A percentile compares a stretch with the other conserved stretches of the same genome.
Conservation (phyloP, 53 echinoderm and acorn worm species). For the Luidia sarsii region DNA sequence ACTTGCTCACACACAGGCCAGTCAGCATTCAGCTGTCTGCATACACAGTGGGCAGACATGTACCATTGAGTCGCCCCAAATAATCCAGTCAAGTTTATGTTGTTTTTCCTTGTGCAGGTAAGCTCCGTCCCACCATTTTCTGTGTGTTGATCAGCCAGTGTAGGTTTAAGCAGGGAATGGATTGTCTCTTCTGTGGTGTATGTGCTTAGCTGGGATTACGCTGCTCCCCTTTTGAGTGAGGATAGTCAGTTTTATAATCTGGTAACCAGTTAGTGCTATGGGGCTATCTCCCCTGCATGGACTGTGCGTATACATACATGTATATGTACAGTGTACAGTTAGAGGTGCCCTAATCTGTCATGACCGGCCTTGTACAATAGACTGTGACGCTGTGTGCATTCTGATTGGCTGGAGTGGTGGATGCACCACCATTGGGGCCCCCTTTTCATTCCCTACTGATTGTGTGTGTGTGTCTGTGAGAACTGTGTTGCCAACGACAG, state of each 20-base stretch:
- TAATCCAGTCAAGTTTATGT: not conserved
- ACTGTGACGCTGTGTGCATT: slow-evolving; percentile 50
- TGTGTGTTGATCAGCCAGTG: not conserved
- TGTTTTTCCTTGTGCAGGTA: slow-evolving; percentile 2
- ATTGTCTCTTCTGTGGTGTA: not conserved
- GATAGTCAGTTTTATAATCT: too few species aligned
- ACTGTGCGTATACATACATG: too few species aligned
- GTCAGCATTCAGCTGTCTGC: slow-evolving; percentile 34
- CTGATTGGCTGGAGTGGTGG: slow-evolving; percentile 37
- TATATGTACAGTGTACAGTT: too few species aligned
- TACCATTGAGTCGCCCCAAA: not conserved
- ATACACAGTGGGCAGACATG: not conserved
- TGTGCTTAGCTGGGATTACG: not conserved
- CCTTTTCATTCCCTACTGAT: not conserved
- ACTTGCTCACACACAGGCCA: too few species aligned
- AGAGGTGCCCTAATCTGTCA: slow-evolving; percentile 33
- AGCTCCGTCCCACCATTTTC: too few species aligned
- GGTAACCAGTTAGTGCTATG: too few species aligned
- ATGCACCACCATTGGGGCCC: slow-evolving; percentile 25
- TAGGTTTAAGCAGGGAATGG: not conserved
- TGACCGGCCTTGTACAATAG: slow-evolving; percentile 27
- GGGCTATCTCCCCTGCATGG: too few species aligned
- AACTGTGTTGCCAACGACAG: not conserved
- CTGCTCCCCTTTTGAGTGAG: too few species aligned
- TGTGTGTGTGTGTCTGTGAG: not conserved